Base-by-base conservation (phyloP, 2,888 invertebrate species). In the Leuctra nigra region DNA sequence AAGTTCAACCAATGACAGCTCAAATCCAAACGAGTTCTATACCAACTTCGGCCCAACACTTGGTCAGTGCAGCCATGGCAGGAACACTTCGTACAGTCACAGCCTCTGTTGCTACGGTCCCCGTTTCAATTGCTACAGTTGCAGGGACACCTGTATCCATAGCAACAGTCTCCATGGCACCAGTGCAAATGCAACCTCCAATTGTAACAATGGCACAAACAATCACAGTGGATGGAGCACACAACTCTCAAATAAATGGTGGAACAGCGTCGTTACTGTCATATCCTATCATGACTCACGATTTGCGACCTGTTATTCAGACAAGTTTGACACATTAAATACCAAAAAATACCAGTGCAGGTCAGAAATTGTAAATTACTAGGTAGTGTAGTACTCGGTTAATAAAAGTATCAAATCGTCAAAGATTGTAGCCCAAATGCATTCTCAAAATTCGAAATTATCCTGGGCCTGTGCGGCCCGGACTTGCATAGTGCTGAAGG, bases 231-330 rank as follows among this genome's bases (percentile, higher is more conserved):
- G 70, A 70, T 57, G 70, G 68, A 6, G 33, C 29, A 4, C 55
- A 33, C 13, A 48, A 35, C 22, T 70, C 55, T 61, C 68, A 41
- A 74, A 79, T 80, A 2, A 67, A 66, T 50, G 63, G 56, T 20
- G 64, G 65, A 16, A 75, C 80, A 4, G 76, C 78, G 0, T 78
- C 82, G 1, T 75, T 83, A 66, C 80, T 83, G 48, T 82, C 83
- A 1, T 83, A 81, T 66, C 83, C 83, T 1, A 81, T 83, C 47
- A 81, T 83, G 78, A 81, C 82, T 14, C 82, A 29, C 29, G 29
- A 29, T 29, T 29, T 29, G 11, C 6, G 29, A 29, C 29, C 29
- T 29, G 29, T 29, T 11, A 7, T 29, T 7, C 29, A 29, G 29
- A 29, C 29, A 11, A 29, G 29, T 29, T 11, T 29, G 6, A 29